Evolutionary conservation across 2,888 invertebrate genomes (phyloP).

Genomic region (Stenurella melanura): DNA sequence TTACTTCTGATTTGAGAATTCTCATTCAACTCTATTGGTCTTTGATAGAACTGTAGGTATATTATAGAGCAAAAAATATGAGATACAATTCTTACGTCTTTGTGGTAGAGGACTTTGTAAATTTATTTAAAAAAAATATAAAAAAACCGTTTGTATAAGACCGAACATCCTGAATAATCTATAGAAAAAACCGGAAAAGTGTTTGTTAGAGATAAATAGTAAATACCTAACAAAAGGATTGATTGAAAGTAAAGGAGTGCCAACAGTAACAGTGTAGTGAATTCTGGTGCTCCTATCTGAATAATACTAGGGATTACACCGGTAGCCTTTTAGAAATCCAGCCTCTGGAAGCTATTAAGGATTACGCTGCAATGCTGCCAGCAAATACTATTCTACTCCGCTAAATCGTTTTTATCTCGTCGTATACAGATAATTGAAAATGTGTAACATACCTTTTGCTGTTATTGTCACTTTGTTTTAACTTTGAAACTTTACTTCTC

Average conservation of each 20-base stretch:
- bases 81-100: too few relatives aligned
- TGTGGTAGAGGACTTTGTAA: neutral
- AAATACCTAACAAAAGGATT: slow-evolving; percentile 22
- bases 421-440: slow-evolving; percentile 46
- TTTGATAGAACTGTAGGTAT: too few relatives aligned
- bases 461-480: slow-evolving; percentile 42
- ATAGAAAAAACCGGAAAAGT: slow-evolving; percentile 13
- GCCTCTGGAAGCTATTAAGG: slow-evolving; percentile 46
- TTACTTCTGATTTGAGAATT: too few relatives aligned
- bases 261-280: slow-evolving; percentile 11
- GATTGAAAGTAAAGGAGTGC: slow-evolving; percentile 24
- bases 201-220: slow-evolving; percentile 19
- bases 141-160: neutral
- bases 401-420: slow-evolving; percentile 49
- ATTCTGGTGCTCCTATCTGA: slow-evolving; percentile 26
- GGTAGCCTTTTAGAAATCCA: slow-evolving; percentile 39
- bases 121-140: neutral
- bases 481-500: neutral
- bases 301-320: slow-evolving; percentile 21
- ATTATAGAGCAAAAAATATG: too few relatives aligned
- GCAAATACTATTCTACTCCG: slow-evolving; percentile 46
- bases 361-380: slow-evolving; percentile 40
- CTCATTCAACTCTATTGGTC: too few relatives aligned
- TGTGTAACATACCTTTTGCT: slow-evolving; percentile 43
- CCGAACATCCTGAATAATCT: neutral